phyloP scores from a whole-genome alignment of 2,797 vertebrate genomes.

The Bufotes viridis region DNA sequence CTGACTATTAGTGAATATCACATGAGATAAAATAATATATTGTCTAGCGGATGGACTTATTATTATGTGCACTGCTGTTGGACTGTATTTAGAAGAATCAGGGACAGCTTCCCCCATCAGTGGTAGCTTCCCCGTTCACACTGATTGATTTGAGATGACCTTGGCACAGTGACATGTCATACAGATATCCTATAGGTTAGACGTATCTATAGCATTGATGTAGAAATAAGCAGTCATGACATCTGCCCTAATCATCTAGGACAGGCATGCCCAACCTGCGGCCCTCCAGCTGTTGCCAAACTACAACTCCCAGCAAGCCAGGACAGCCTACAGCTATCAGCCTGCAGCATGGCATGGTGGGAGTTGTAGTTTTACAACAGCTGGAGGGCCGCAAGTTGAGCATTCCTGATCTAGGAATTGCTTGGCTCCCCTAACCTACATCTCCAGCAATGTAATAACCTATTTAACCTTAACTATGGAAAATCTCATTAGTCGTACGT shows the following conservation, averaged over 20 bases:
- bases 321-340: too few relatives aligned
- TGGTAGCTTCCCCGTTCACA: background rate
- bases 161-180: background rate
- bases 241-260: background rate
- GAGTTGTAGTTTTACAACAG: too few relatives aligned
- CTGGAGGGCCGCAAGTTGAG: too few relatives aligned
- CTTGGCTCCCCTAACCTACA: background rate
- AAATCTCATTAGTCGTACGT: background rate
- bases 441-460: background rate
- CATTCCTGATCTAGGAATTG: background rate
- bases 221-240: background rate
- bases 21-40: background rate
- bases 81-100: background rate
- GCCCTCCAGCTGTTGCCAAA: too few relatives aligned
- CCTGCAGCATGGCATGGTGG: too few relatives aligned
- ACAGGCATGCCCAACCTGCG: too few relatives aligned
- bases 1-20: background rate
- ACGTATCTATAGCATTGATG: conserved; percentile 3
- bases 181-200: background rate
- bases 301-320: too few relatives aligned
- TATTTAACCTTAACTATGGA: background rate
- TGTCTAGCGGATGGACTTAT: background rate
- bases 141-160: background rate
- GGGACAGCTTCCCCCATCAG: background rate
- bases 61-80: background rate